Base-by-base conservation (phyloP, 35 echinoderm and acorn worm species). In the Patiria miniata region DNA sequence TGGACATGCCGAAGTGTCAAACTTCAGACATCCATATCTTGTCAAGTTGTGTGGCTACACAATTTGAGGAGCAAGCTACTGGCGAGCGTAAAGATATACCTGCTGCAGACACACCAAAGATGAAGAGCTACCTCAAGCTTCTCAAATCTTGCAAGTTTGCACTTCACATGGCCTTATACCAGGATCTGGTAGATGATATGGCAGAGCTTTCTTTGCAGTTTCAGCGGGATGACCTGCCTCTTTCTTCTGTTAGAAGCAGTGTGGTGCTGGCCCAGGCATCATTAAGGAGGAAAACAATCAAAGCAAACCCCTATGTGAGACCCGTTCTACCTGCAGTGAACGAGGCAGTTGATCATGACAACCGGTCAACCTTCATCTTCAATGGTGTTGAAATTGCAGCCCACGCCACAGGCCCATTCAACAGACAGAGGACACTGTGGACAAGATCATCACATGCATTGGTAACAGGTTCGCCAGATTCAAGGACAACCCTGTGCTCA, bases 21-120 rank as follows among this genome's bases (percentile, higher is more conserved):
- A n/a, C n/a, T n/a, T n/a, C n/a, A n/a, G n/a, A n/a, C n/a, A n/a
- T n/a, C n/a, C n/a, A n/a, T n/a, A n/a, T n/a, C n/a, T n/a, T n/a
- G n/a, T n/a, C n/a, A n/a, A n/a, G n/a, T n/a, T 52, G 51, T 34
- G 39, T 94, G 17, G 39, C 78, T 0, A 87, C 83, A 5, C 88
- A 87, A 33, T 90, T 90, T 22, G 52, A 94, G 26, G 93, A 94
- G 60, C 36, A 83, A 55, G 47, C 88, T 42, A 54, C 78, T 2
- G 84, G 87, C 1, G 6, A 65, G 7, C n/a, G 79, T 21, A 18
- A 6, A 83, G 83, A 94, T 40, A 61, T 94, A 6, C 36, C 78
- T 65, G 50, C 88, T 1, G 83, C 56, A 38, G 93, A 94, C 79
- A 58, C 61, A 18, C 83, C 83, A 0, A 94, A 94, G 78, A 90